Base-by-base conservation (phyloP, 2,797 vertebrate genomes). In the Darevskia mixta region DNA sequence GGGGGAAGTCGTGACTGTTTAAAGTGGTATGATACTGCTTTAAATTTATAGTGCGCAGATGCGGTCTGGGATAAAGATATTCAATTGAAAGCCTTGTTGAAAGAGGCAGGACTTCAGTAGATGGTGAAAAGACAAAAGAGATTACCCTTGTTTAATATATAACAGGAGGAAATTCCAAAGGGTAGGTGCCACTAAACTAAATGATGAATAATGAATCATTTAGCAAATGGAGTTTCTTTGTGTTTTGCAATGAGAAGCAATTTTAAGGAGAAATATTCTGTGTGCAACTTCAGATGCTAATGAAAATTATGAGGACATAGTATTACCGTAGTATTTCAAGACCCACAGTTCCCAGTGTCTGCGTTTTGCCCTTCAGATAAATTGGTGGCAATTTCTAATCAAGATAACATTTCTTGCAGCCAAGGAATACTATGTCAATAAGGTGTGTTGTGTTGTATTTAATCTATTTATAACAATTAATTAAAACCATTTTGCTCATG, bases 291-390 rank as follows among this genome's bases (percentile, higher is more conserved):
- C 61, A 69, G 72, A 78, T n/a, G 61, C 38, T 78, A 55, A n/a
- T 9, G 35, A 77, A 67, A 83, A 83, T 83, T 83, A 78, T 29
- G 58, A 38, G 32, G 38, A 10, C 38, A 55, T 49, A 45, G 45
- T 45, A 45, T 45, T 45, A 45, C n/a, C n/a, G n/a, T n/a, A 13
- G 45, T 13, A 49, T 55, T 55, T 55, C 49, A 55, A 20, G 55
- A n/a, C 45, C 76, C 29, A 49, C 25, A 15, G 25, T 87, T 78
- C 27, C 15, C 32, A 77, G 11, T 78, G 43, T 35, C 71, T 77
- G 38, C 35, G 49, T 20, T 77, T 49, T 77, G 80, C 77, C 86
- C 80, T 87, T 83, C 80, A 83, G n/a, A 69, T 87, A 87, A 77
- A 75, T 83, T 83, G 61, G 18, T 43, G 79, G 58, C 20, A 64